A percentile compares a stretch with the other conserved stretches of the same genome.
Conservation (phyloP, 2,888 invertebrate species). For the Syrista parreyssii region DNA sequence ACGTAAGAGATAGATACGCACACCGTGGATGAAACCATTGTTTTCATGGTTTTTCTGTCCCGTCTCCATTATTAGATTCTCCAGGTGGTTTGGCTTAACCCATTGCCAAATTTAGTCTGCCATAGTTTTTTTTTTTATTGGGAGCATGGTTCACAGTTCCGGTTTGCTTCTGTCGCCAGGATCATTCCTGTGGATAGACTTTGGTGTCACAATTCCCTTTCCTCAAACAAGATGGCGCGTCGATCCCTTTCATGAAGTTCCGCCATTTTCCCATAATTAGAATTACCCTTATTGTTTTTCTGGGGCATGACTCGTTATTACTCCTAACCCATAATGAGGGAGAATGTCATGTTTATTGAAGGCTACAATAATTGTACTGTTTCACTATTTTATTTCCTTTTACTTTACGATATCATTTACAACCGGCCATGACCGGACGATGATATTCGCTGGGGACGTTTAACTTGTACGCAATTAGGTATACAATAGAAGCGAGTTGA, state of each 20-base stretch:
- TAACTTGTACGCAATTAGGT: background rate
- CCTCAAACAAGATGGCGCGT: background rate
- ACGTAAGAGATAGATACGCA: slow-evolving; percentile 42
- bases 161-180: background rate
- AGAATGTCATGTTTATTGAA: background rate
- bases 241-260: background rate
- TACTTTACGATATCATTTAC: slow-evolving; percentile 33
- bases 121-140: background rate
- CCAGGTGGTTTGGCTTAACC: background rate
- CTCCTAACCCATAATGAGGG: background rate
- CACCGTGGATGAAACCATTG: background rate
- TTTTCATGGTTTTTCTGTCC: background rate
- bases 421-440: slow-evolving; percentile 45
- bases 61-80: background rate
- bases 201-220: background rate
- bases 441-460: slow-evolving; percentile 29
- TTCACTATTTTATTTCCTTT: slow-evolving; percentile 4
- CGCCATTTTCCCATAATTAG: background rate
- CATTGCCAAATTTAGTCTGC: background rate
- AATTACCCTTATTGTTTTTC: background rate
- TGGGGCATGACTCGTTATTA: background rate
- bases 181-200: background rate
- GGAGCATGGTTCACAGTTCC: background rate
- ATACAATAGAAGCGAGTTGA: background rate
- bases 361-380: background rate